Base-by-base conservation (phyloP, 2,888 invertebrate genomes). In the Lithophane leautieri region DNA sequence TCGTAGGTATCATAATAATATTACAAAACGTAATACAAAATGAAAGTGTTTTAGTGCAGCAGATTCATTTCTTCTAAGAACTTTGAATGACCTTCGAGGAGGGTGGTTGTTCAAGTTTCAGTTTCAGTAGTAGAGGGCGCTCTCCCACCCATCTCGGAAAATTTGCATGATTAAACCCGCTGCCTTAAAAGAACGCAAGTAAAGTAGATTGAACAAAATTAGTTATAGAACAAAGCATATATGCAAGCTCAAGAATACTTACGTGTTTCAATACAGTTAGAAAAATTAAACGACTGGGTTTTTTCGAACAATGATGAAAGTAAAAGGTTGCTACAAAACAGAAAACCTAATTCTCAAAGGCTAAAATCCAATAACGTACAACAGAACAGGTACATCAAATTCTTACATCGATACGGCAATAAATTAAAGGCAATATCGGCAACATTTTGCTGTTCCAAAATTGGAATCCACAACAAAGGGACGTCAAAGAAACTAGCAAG, bases 401-500 rank as follows among this genome's bases (percentile, higher is more conserved):
- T 73, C 73, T 73, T 79, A 70, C 65, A 75, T 79, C 75, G 71
- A 68, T 79, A 82, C 84, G 25, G 78, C 76, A 76, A 84, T 86
- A 87, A 86, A 82, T 88, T 85, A 87, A 90, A 89, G 85, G 84
- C 86, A 88, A 90, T 90, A 90, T 88, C 79, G 81, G 69, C 77
- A 82, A 85, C 86, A 87, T 88, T 87, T 86, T 87, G 90, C 89
- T 90, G 91, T 91, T 91, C 91, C 94, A 90, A 96, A 95, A 95
- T 95, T 95, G 95, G 94, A 95, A 95, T 94, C 93, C 93, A 92
- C 94, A 93, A 93, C 93, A 96, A 96, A 95, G 95, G 93, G 93
- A 94, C 93, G 93, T 94, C 95, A 95, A 96, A 96, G 96, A 96
- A 96, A 95, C 92, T 94, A 93, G 94, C 94, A 94, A 95, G 95